phyloP scores from a whole-genome alignment of 1,140 invertebrate genomes.

The Pseudomyrmex pallidus region DNA sequence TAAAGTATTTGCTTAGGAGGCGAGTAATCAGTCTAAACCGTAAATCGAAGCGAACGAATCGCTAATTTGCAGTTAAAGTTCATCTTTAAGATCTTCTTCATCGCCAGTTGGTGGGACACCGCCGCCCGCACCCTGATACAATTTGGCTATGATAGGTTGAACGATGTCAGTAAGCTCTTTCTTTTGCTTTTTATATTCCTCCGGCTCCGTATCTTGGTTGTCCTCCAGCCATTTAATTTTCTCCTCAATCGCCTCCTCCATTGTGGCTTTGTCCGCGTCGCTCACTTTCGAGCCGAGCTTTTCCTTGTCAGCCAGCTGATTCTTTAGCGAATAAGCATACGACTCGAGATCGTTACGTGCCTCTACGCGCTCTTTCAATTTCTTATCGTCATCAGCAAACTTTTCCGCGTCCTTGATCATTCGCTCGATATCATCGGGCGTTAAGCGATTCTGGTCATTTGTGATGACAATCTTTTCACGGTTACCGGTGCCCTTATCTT shows the following conservation, averaged over 20 bases:
- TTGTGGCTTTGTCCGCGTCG: slow-evolving; percentile 97
- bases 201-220: slow-evolving; percentile 96
- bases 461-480: slow-evolving; percentile 99
- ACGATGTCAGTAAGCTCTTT: slow-evolving; percentile 98
- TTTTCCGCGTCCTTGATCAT: slow-evolving; percentile 99
- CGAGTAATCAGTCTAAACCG: slow-evolving; percentile 79
- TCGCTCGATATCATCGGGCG: slow-evolving; percentile 98
- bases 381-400: slow-evolving; percentile 99
- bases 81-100: slow-evolving; percentile 94
- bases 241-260: slow-evolving; percentile 98
- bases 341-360: slow-evolving; percentile 98
- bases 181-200: slow-evolving; percentile 98
- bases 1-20: slow-evolving; percentile 75
- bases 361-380: slow-evolving; percentile 98
- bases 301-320: slow-evolving; percentile 98
- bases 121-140: slow-evolving; percentile 95
- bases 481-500: slow-evolving; percentile 99
- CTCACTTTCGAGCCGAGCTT: slow-evolving; percentile 96
- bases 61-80: slow-evolving; percentile 89
- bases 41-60: slow-evolving; percentile 53
- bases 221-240: slow-evolving; percentile 99
- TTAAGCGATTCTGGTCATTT: slow-evolving; percentile 98
- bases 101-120: slow-evolving; percentile 89
- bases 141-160: slow-evolving; percentile 98
- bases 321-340: slow-evolving; percentile 99